A percentile compares a stretch with the other conserved stretches of the same genome.
phyloP scores from a whole-genome alignment of 2,888 invertebrate genomes.

The Pristionchus arcanus region DNA sequence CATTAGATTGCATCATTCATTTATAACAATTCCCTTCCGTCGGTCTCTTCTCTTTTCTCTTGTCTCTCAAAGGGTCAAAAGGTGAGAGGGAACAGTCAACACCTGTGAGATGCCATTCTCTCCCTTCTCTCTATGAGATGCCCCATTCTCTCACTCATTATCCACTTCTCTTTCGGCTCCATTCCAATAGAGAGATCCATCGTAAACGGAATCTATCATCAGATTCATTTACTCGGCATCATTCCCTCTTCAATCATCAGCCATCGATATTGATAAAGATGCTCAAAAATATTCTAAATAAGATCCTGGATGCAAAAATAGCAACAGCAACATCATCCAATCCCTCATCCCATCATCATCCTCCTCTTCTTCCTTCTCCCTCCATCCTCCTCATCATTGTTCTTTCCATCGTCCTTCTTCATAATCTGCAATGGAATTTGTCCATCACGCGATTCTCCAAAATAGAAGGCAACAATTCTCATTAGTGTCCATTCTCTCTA shows the following conservation, averaged over 20 bases:
- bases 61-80: constrained; percentile 40
- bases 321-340: too few species aligned
- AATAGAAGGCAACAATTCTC: constrained; percentile 43
- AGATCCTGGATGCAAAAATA: background rate
- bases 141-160: constrained; percentile 2
- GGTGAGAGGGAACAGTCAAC: constrained; percentile 37
- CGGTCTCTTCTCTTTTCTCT: constrained; percentile 27
- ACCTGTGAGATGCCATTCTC: constrained; percentile 21
- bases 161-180: constrained; percentile 26
- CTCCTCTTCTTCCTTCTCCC: background rate
- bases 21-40: constrained; percentile 39
- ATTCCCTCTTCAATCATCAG: background rate
- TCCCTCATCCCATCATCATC: background rate
- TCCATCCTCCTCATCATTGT: background rate
- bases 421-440: constrained; percentile 33
- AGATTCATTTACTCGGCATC: background rate
- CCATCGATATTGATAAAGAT: background rate
- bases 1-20: constrained; percentile 46
- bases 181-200: constrained; percentile 12
- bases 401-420: background rate
- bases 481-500: constrained; percentile 28
- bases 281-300: background rate
- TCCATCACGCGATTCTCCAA: constrained; percentile 30
- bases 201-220: constrained; percentile 27
- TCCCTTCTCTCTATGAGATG: background rate